phyloP scores from a whole-genome alignment of 2,797 vertebrate genomes.

The Nyctalus aviator region DNA sequence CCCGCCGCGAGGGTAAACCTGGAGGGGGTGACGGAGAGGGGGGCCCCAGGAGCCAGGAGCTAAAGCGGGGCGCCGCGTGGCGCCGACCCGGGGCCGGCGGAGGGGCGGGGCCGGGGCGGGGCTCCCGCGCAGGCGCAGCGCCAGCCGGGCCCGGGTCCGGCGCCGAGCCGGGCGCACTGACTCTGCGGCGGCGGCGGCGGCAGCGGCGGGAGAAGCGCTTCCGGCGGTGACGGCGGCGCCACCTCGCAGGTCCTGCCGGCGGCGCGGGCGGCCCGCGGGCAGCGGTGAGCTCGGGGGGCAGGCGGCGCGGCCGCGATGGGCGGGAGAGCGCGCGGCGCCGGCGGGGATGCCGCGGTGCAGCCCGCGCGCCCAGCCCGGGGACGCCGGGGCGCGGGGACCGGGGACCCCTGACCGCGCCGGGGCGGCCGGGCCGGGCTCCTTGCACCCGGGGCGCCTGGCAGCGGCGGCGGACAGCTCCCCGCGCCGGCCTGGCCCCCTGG shows the following conservation, averaged over 20 bases:
- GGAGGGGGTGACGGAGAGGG: rapidly evolving
- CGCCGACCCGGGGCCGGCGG: rapidly evolving
- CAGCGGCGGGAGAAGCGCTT: slow-evolving; percentile 73
- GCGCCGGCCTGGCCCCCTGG: rapidly evolving
- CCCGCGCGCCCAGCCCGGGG: rapidly evolving
- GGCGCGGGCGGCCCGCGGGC: neutral
- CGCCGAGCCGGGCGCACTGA: neutral
- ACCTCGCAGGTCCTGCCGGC: neutral
- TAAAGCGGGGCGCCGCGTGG: neutral
- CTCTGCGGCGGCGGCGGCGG: neutral
- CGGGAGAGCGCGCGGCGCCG: neutral
- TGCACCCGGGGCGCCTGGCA: no score
- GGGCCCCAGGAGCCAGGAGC: neutral
- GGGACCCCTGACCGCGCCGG: neutral
- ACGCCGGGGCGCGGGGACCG: rapidly evolving
- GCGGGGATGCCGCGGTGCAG: neutral
- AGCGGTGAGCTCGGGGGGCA: slow-evolving; percentile 69
- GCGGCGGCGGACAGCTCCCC: neutral
- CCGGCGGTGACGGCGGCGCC: slow-evolving; percentile 78
- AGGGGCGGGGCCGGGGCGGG: no score
- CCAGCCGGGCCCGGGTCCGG: no score
- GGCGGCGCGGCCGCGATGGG: neutral
- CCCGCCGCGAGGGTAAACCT: rapidly evolving
- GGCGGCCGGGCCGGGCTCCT: neutral
- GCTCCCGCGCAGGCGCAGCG: neutral